Evolutionary conservation across 1,140 invertebrate genomes (phyloP), one percentile per base, ranked within the genome.

Genomic region (Teleopsis dalmanni): DNA sequence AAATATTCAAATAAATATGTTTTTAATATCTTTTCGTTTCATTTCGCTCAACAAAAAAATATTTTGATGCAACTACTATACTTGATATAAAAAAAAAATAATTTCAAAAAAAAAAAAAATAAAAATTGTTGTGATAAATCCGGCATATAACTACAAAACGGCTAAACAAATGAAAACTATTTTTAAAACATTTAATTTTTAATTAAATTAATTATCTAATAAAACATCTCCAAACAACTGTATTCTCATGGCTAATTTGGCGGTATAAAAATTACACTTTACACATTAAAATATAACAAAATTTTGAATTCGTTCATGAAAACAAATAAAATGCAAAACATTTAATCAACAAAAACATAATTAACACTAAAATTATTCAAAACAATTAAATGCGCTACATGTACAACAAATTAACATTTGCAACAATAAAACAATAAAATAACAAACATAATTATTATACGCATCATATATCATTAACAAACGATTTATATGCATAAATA

Each of bases 161-260:
- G 31, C 21, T 3, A 35, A 46, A 46, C 19, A 23, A 34, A 34
- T 46, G 2, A 23, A 23, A 19, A 23, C 19, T 23, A 35, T 21
- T 35, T 18, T n/a, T 13, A n/a, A 33, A 14, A 45, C 6, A 44
- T n/a, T 27, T 44, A 22, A n/a, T n/a, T n/a, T n/a, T n/a, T n/a
- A n/a, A n/a, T n/a, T n/a, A n/a, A n/a, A n/a, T n/a, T n/a, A n/a
- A n/a, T n/a, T n/a, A n/a, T n/a, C n/a, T n/a, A n/a, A n/a, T n/a
- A n/a, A n/a, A n/a, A n/a, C n/a, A n/a, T n/a, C n/a, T n/a, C n/a
- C n/a, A n/a, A n/a, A n/a, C n/a, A n/a, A n/a, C n/a, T n/a, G n/a
- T n/a, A n/a, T n/a, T n/a, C n/a, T 65, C 62, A 65, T 62, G 62
- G 62, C 59, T 65, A 62, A 55, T 62, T 64, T 51, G 51, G 58